Evolutionary conservation across 2,888 invertebrate genomes (phyloP).

Genomic region (Saturnia pavonia): DNA sequence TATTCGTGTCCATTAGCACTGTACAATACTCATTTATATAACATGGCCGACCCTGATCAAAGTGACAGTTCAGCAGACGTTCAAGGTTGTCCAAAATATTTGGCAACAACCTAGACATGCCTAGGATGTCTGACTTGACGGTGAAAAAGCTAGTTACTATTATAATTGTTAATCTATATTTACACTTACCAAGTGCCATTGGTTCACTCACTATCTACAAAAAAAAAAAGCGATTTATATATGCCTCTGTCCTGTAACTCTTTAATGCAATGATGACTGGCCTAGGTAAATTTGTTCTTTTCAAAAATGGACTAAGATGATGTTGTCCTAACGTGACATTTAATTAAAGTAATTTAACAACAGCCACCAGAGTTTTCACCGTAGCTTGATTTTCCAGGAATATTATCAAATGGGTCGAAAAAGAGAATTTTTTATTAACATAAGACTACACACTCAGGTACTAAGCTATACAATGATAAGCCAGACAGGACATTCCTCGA

Average conservation of each 20-base stretch:
- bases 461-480: too few species aligned
- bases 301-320: neutral
- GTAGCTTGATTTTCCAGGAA: too few species aligned
- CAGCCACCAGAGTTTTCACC: too few species aligned
- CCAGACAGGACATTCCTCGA: too few species aligned
- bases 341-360: too few species aligned
- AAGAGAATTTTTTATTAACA: too few species aligned
- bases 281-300: neutral
- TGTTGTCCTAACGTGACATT: too few species aligned
- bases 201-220: neutral
- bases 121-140: slow-evolving; percentile 2
- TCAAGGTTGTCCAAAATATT: slow-evolving; percentile 9
- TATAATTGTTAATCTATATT: slow-evolving; percentile 4
- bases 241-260: neutral
- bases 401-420: too few species aligned
- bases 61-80: slow-evolving; percentile 9
- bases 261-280: neutral
- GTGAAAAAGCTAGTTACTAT: slow-evolving; percentile 6
- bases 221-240: too few species aligned
- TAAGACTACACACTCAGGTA: too few species aligned
- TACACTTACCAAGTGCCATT: neutral
- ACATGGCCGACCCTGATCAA: slow-evolving; percentile 5
- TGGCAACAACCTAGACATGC: slow-evolving; percentile 6
- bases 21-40: neutral
- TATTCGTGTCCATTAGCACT: neutral